Evolutionary conservation across 64 coral and sea anemone genomes (phyloP), one percentile per base, ranked within the genome.

Genomic region (Porites lutea): DNA sequence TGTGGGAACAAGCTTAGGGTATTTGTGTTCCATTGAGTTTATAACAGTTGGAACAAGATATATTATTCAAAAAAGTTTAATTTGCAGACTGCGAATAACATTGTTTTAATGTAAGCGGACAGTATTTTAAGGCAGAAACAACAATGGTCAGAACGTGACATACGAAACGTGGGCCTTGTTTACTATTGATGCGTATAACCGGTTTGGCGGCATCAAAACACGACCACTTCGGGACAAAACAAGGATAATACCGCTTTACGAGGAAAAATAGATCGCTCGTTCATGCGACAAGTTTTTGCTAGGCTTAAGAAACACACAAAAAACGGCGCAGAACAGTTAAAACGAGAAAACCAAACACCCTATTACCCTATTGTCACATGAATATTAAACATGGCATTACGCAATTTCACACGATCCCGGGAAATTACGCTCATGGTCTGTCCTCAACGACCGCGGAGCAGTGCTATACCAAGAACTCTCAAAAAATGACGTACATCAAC

Each of bases 151-250:
- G 13, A 51, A 52, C 63, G 81, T 84, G 81, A 84, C 6, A 8
- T 48, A 48, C 15, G 14, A 3, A 82, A 82, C 59, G 79, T 69
- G 19, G 46, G 0, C 11, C 6, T 13, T 84, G 62, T 84, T 68
- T 84, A 52, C 81, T 76, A 76, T 14, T 37, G 44, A 18, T 13
- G 64, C 37, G 58, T 62, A 6, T 10, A 68, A 84, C 81, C 81
- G 81, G 81, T 84, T 84, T 84, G 48, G 44, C 81, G 63, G 19
- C 62, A 84, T 66, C 37, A 43, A 27, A 27, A 55, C 3, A 21
- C 54, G 1, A 5, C 54, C 54, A 7, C 7, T 9, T 12, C 12
- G 54, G 54, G 12, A 4, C 54, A 57, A 57, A 57, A 7, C 54
- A 57, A 9, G 12, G 6, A 11, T 55, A 12, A 57, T 57, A 57